Evolutionary conservation across 1,140 invertebrate genomes (phyloP), one percentile per base, ranked within the genome.

Genomic region (Achatina immaculata): DNA sequence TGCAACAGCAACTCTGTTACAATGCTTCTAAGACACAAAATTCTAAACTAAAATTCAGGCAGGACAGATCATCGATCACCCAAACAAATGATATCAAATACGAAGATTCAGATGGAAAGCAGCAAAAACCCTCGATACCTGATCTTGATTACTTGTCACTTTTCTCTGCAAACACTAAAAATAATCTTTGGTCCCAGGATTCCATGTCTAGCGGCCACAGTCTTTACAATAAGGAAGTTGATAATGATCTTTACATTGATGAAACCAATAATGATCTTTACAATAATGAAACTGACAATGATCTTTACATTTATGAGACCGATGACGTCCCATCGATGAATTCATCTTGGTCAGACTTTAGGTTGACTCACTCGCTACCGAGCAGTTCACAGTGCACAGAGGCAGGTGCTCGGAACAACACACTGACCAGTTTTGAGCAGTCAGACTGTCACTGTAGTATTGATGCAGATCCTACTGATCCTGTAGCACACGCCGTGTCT

Each of bases 361-460:
- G 42, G 72, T 48, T 31, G 72, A 51, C 31, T n/a, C n/a, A 51
- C 6, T 55, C 62, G 36, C 34, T 78, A 78, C 65, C 66, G 55
- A 7, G 62, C 76, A n/a, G 45, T 38, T 1, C 43, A 62, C 58
- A 28, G n/a, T 28, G 1, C 34, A 51, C 43, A 11, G 28, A 43
- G 4, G 2, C 48, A 0, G 43, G 28, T 3, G 3, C 14, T 2
- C 71, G 48, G n/a, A 45, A 42, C 16, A 45, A 34, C 71, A 31
- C 43, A 16, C 11, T 45, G 6, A 43, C 48, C 9, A 43, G 43
- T 45, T 45, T 72, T 1, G 4, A 16, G 4, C 48, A 1, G 0
- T 48, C 16, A 19, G 48, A 7, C 1, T 6, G 71, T 3, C 36
- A 3, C 19, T 1, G 7, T 34, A 36, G 40, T 24, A 62, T 28